phyloP scores from a whole-genome alignment of 2,888 invertebrate species.

The Anagyrus pseudococci region DNA sequence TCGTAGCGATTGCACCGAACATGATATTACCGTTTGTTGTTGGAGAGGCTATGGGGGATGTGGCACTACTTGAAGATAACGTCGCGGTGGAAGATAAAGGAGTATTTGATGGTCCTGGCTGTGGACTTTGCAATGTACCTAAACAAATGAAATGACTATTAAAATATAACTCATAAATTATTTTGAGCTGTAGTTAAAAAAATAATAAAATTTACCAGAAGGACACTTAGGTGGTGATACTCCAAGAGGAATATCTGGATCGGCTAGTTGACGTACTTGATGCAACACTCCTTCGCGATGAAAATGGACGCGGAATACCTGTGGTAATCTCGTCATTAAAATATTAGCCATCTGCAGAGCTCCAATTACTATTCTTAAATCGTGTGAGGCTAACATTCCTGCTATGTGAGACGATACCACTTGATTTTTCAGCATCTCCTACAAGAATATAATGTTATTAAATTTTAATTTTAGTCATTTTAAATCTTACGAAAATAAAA shows the following conservation, averaged over 20 bases:
- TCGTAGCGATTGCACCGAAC: constrained; percentile 57
- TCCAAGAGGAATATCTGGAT: constrained; percentile 69
- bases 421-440: constrained; percentile 71
- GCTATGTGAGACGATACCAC: constrained; percentile 96
- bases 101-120: constrained; percentile 60
- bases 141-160: not conserved
- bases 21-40: constrained; percentile 60
- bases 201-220: constrained; percentile 50
- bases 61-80: constrained; percentile 58
- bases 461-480: not conserved
- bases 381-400: constrained; percentile 97
- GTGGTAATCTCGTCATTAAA: constrained; percentile 94
- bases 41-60: constrained; percentile 59
- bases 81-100: constrained; percentile 56
- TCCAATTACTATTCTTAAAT: constrained; percentile 94
- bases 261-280: constrained; percentile 78
- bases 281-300: constrained; percentile 97
- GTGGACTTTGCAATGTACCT: constrained; percentile 60
- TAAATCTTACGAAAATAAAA: not conserved
- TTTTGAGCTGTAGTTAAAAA: not conserved
- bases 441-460: constrained; percentile 6
- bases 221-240: constrained; percentile 63
- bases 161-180: not conserved
- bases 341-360: constrained; percentile 97
- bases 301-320: constrained; percentile 94